A percentile compares a stretch with the other conserved stretches of the same genome.
phyloP scores from a whole-genome alignment of 2,113 vertebrate genomes.

The Anguilla rostrata region DNA sequence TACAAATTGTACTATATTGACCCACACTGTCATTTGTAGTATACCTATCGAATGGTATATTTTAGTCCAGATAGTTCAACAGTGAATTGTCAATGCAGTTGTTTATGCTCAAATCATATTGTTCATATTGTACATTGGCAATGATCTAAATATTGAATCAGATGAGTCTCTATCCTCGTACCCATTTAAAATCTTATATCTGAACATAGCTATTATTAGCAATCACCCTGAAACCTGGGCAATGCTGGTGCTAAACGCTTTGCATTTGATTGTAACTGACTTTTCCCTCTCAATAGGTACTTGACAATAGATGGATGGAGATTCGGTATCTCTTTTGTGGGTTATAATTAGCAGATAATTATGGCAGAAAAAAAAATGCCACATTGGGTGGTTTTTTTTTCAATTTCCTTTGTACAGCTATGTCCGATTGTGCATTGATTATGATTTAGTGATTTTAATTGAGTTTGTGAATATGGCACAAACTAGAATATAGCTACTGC shows the following conservation, averaged over 20 bases:
- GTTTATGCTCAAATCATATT: not conserved
- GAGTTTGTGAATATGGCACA: slow-evolving; percentile 3
- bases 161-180: slow-evolving; percentile 1
- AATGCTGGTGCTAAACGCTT: slow-evolving; percentile 28
- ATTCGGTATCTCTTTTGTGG: slow-evolving; percentile 5
- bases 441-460: slow-evolving; percentile 14
- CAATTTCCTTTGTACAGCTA: slow-evolving; percentile 10
- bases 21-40: slow-evolving; percentile 19
- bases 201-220: slow-evolving; percentile 8
- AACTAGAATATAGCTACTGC: slow-evolving; percentile 11
- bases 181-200: not conserved
- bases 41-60: slow-evolving; percentile 10
- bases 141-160: not conserved
- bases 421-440: not conserved
- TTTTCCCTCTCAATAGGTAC: slow-evolving; percentile 13
- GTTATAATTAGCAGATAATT: not conserved
- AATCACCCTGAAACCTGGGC: not conserved
- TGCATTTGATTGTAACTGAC: slow-evolving; percentile 17
- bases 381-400: slow-evolving; percentile 3
- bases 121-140: slow-evolving; percentile 2
- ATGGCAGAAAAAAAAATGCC: not conserved
- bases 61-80: slow-evolving; percentile 7
- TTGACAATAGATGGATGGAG: not conserved
- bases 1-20: slow-evolving; percentile 14
- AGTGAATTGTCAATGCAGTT: slow-evolving; percentile 11